Base-by-base conservation (phyloP, 2,113 vertebrate genomes). In the Chloropsis hardwickii region DNA sequence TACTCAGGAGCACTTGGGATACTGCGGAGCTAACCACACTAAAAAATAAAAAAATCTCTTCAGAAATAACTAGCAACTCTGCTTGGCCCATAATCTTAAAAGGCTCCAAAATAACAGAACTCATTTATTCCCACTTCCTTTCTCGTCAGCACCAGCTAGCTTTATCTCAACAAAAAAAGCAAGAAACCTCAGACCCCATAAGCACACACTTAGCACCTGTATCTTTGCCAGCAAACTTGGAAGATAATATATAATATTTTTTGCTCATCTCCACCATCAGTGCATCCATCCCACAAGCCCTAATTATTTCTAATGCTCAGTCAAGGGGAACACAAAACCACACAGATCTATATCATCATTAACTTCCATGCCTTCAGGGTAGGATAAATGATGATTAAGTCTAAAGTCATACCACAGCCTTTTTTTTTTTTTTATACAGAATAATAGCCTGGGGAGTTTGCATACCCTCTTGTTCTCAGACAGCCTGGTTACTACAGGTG, bases 241-340 rank as follows among this genome's bases (percentile, higher is more conserved):
- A 92, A 92, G n/a, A 91, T 48, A 53, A 78, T 61, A 61, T 45
- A 78, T 78, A 57, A 42, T 33, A 62, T 77, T 91, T 94, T 89
- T 82, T 96, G 88, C 83, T 67, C 95, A 76, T 95, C 81, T 96
- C 72, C 37, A 81, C 84, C 93, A 90, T 84, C 37, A 95, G 81
- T 42, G 53, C 82, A 94, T 92, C 72, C 76, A 94, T 97, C 94
- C 60, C 57, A 86, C 47, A 95, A 78, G 85, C 77, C 81, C 90
- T 97, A 97, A 97, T 97, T 96, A 97, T 56, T 70, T 90, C 90
- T 93, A 96, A 96, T 86, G 94, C 64, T 97, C 94, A 84, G 96
- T 65, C 95, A 91, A 97, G 69, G 91, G 77, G 95, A 97, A 97
- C 95, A 95, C 70, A 90, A 96, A 97, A 95, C 74, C 90, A 24